Base-by-base conservation (phyloP, 2,113 vertebrate genomes). In the Crotophaga sulcirostris region DNA sequence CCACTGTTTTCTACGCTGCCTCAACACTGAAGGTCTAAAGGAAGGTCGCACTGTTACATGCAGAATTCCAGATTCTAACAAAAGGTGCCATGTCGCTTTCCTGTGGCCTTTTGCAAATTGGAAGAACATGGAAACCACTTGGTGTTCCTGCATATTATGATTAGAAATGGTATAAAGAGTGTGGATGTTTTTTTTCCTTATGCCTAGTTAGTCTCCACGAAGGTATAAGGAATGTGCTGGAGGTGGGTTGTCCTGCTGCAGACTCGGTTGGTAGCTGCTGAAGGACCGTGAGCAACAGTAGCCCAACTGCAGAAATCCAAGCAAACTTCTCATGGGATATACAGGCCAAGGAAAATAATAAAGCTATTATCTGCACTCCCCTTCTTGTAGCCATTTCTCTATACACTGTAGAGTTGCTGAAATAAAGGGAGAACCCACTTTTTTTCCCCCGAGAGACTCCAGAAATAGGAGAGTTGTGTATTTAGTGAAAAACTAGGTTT, bases 401-500 rank as follows among this genome's bases (percentile, higher is more conserved):
- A 64, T 94, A 96, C 97, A 97, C 95, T 97, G 97, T 97, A 97
- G 97, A 97, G 91, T 96, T 95, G 72, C 91, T 96, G 97, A 97
- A 97, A 90, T 91, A 97, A 96, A 97, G 95, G 97, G 97, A 98
- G 95, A 97, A 97, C 92, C 97, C 97, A 97, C 97, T 97, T 98
- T 97, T 98, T 97, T 97, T 96, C 93, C 94, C 94, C 97, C 66
- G 97, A 95, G 96, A 97, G 95, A 96, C 96, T 98, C 96, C 97
- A 97, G 97, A 97, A 98, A 97, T 97, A 97, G 97, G 96, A 98
- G 97, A 96, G 45, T 97, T 98, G 98, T 98, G 98, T 98, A 98
- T 98, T 98, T 98, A 98, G 98, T 98, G 97, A 98, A 98, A 98
- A 98, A 98, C 94, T 98, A 98, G 98, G 98, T 98, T 98, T 98